phyloP scores from a whole-genome alignment of 2,797 vertebrate genomes.

The Tokudaia muenninki region DNA sequence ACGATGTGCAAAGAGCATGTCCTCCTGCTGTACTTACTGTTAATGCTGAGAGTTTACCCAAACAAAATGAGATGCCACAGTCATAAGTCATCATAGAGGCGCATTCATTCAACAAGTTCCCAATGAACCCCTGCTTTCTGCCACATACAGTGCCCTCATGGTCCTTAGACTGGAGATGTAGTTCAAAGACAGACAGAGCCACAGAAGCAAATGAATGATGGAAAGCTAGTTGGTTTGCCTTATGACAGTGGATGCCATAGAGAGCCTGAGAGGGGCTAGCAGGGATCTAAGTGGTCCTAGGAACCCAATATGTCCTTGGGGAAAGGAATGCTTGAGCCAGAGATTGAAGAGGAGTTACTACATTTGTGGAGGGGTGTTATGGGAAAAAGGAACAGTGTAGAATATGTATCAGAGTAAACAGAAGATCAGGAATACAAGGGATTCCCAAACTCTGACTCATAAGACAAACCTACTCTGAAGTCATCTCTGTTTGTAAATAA shows the following conservation, averaged over 20 bases:
- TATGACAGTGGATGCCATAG: not conserved
- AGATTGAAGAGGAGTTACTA: not conserved
- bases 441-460: not conserved
- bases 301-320: not conserved
- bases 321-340: not conserved
- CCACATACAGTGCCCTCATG: not conserved
- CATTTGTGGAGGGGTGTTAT: not conserved
- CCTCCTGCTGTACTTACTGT: constrained; percentile 1
- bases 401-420: not conserved
- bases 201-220: not conserved
- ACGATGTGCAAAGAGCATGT: constrained; percentile 51
- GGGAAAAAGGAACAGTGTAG: not conserved
- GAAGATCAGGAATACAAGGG: not conserved
- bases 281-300: not conserved
- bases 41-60: constrained; percentile 50
- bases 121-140: not conserved
- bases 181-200: not conserved
- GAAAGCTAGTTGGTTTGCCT: not conserved
- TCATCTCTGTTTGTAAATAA: constrained; percentile 36
- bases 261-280: not conserved
- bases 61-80: not conserved
- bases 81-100: not conserved
- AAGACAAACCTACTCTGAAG: not conserved
- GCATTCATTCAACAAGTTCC: not conserved
- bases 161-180: not conserved